Conservation (phyloP, 2,888 invertebrate species). For the Megastigmus dorsalis region DNA sequence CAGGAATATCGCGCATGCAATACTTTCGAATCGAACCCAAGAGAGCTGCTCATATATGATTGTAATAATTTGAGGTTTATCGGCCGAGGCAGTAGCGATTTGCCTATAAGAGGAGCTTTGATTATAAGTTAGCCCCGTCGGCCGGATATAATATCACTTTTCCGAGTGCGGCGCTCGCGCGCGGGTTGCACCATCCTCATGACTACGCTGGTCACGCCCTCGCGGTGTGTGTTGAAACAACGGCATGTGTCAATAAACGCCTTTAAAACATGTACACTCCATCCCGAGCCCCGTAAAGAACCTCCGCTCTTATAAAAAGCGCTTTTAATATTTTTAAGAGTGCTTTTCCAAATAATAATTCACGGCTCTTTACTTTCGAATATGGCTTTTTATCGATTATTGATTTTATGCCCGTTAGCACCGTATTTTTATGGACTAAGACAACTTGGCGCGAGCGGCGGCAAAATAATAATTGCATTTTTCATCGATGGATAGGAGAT, state of each 20-base stretch:
- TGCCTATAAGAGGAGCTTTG: conserved; percentile 6
- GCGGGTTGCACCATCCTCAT: conserved; percentile 44
- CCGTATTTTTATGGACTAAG: too few relatives aligned
- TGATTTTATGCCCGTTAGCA: too few relatives aligned
- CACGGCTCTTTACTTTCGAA: neutral
- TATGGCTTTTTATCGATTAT: neutral
- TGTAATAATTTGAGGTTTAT: too few relatives aligned
- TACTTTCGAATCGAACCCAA: too few relatives aligned
- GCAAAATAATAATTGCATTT: too few relatives aligned
- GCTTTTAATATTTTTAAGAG: neutral
- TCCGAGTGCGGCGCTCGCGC: neutral
- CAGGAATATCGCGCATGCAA: too few relatives aligned
- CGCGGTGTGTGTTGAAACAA: conserved; percentile 35
- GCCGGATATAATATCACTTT: conserved; percentile 27
- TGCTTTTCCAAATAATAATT: neutral
- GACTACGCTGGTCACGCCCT: conserved; percentile 49
- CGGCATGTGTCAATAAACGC: conserved; percentile 45
- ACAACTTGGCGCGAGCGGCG: too few relatives aligned
- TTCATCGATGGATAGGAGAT: too few relatives aligned
- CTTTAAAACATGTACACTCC: conserved; percentile 37
- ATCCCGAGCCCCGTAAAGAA: conserved; percentile 34
- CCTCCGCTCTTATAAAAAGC: conserved; percentile 20
- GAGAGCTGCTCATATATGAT: too few relatives aligned
- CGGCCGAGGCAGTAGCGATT: neutral
- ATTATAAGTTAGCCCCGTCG: conserved; percentile 30